A percentile compares a stretch with the other conserved stretches of the same genome.
These are phyloP conservation scores for Panzeria rudis DNA, from an alignment of 2,888 invertebrate genomes.

Conservation along the genomic window DNA sequence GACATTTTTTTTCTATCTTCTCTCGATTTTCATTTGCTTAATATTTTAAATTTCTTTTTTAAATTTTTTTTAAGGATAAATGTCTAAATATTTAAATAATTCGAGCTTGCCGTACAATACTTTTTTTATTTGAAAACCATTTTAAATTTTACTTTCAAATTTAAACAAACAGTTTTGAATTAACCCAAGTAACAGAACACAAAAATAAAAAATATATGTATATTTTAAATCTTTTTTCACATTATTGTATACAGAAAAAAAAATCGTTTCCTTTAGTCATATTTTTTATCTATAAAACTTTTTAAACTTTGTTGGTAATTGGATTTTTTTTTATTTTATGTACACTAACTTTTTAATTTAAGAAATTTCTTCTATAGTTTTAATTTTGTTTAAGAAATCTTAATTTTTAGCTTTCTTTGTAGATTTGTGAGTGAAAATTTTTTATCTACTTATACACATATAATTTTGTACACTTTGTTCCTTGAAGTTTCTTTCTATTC, in stretches of 20 bases:
- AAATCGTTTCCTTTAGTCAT: conserved; percentile 41
- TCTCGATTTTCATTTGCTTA: conserved; percentile 26
- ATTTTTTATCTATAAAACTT: conserved; percentile 11
- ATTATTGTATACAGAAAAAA: conserved; percentile 70
- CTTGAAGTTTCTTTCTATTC: conserved; percentile 62
- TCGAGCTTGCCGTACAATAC: background rate
- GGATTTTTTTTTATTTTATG: background rate
- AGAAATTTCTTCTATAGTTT: background rate
- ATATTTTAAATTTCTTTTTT: conserved; percentile 8
- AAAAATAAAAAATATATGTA: background rate
- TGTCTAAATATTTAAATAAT: background rate
- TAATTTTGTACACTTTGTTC: conserved; percentile 57
- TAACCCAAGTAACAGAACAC: background rate
- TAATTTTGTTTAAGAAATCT: background rate
- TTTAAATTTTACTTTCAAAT: background rate
- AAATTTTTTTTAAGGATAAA: background rate
- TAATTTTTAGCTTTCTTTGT: conserved; percentile 7
- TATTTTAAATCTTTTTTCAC: conserved; percentile 34
- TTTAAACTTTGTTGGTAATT: background rate
- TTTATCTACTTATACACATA: conserved; percentile 14
- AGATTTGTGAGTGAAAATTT: conserved; percentile 8
- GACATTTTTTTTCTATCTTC: conserved; percentile 39
- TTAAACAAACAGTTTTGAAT: background rate
- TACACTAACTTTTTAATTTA: background rate
- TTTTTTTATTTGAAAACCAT: background rate